phyloP scores from a whole-genome alignment of 30 jellyfish, hydroid and myxozoan species.

The Phacellophora camtschatica region DNA sequence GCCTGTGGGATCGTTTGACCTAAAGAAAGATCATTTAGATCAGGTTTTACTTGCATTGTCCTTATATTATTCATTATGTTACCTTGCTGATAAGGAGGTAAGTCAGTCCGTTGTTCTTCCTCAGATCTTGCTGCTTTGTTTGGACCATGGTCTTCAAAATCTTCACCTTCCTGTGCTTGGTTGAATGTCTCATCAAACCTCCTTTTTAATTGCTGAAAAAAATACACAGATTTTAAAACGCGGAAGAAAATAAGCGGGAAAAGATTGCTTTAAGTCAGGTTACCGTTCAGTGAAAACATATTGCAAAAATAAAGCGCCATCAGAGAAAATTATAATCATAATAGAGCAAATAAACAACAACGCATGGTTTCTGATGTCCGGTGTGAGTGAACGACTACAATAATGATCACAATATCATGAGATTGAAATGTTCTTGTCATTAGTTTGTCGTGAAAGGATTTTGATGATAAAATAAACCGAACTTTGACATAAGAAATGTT shows the following conservation, averaged over 20 bases:
- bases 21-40: constrained; percentile 27
- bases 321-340: neutral
- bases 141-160: constrained; percentile 54
- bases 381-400: no score
- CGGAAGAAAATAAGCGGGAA: neutral
- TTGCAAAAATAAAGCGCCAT: neutral
- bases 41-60: constrained; percentile 45
- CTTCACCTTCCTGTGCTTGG: constrained; percentile 66
- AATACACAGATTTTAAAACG: neutral
- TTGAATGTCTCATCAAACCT: constrained; percentile 65
- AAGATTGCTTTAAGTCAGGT: neutral
- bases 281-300: neutral
- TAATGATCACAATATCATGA: no score
- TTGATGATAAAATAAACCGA: no score
- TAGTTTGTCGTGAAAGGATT: no score
- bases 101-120: constrained; percentile 44
- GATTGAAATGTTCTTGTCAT: no score
- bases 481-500: no score
- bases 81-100: constrained; percentile 46
- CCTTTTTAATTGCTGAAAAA: constrained; percentile 53
- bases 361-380: constrained; percentile 3
- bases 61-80: constrained; percentile 32
- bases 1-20: neutral
- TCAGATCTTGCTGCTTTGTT: constrained; percentile 52
- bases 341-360: neutral